phyloP scores from a whole-genome alignment of 2,888 invertebrate genomes.

The Coenonympha glycerion region DNA sequence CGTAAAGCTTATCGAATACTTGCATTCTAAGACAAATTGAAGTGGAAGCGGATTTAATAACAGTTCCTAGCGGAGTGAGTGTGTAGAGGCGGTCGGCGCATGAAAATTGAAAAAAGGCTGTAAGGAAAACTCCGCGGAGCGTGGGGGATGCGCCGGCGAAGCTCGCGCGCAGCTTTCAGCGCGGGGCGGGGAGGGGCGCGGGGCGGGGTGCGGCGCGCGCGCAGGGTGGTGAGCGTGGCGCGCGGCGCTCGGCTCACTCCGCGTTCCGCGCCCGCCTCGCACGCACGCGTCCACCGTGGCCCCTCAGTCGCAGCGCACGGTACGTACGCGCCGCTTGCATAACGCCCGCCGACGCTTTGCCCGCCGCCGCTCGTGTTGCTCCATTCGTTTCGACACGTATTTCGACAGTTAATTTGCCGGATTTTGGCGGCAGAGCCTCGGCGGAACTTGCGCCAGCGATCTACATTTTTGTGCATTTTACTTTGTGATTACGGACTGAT shows the following conservation, averaged over 20 bases:
- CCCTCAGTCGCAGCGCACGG: slow-evolving; percentile 38
- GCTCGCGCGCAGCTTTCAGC: not conserved
- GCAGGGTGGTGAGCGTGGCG: slow-evolving; percentile 18
- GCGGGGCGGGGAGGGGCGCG: not conserved
- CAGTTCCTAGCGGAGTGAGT: too few relatives aligned
- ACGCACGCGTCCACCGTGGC: slow-evolving; percentile 44
- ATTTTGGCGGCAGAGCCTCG: slow-evolving; percentile 26
- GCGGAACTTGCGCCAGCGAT: slow-evolving; percentile 24
- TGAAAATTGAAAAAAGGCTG: too few relatives aligned
- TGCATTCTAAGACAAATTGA: not conserved
- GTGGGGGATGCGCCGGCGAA: not conserved
- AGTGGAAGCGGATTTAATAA: too few relatives aligned
- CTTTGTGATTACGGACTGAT: slow-evolving; percentile 18
- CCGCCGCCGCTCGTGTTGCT: slow-evolving; percentile 19
- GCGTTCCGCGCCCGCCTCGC: slow-evolving; percentile 52
- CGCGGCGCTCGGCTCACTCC: slow-evolving; percentile 42
- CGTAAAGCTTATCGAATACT: not conserved
- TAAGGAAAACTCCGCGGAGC: too few relatives aligned
- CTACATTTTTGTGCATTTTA: slow-evolving; percentile 24
- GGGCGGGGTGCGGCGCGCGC: slow-evolving; percentile 18
- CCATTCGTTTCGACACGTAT: slow-evolving; percentile 21
- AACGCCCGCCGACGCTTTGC: slow-evolving; percentile 32
- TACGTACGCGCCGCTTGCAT: slow-evolving; percentile 44
- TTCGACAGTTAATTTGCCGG: slow-evolving; percentile 20
- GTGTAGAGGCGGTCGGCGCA: too few relatives aligned